Base-by-base conservation (phyloP, 2,888 invertebrate species). In the Trissonchulus latispiculum region DNA sequence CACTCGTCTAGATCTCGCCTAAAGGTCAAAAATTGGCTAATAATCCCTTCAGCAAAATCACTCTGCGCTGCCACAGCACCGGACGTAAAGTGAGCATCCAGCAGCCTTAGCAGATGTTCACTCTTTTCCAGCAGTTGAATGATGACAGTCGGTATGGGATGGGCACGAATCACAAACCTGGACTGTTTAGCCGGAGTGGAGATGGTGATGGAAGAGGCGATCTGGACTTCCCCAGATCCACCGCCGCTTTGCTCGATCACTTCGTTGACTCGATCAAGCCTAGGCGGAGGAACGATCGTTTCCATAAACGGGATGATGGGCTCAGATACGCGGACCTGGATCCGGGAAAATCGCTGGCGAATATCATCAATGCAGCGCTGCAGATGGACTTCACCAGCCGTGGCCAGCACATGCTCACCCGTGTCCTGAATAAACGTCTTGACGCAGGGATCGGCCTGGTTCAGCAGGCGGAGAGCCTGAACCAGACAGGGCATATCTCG, bases 241-340 rank as follows among this genome's bases (percentile, higher is more conserved):
- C 88, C 88, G 15, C 87, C 87, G 59, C 23, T 48, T 23, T 15
- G 8, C 48, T 90, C 89, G 72, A 93, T 92, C 68, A 88, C 88
- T 86, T 92, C 93, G 82, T 91, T 91, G 0, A 91, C 90, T 90
- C 90, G 91, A 82, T 91, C 93, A 1, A 90, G 84, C 80, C 88
- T 90, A 0, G 91, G 91, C 29, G 89, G 90, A 28, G 88, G 88
- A 0, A 95, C 88, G 72, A 99, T 88, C 0, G 97, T 99, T 85
- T 99, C 99, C 77, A 92, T 88, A 81, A 97, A 93, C 2, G 96
- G 92, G 0, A 99, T 96, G 79, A 99, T 96, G 0, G 97, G 97
- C 80, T 91, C 89, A 0, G 97, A 97, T 0, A 92, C 93, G 76
- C 90, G 90, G n/a, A 96, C 86, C 70, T 92, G 90, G 29, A 75